Conservation (phyloP, 2,888 invertebrate genomes). For the Ypsolopha scabrella region DNA sequence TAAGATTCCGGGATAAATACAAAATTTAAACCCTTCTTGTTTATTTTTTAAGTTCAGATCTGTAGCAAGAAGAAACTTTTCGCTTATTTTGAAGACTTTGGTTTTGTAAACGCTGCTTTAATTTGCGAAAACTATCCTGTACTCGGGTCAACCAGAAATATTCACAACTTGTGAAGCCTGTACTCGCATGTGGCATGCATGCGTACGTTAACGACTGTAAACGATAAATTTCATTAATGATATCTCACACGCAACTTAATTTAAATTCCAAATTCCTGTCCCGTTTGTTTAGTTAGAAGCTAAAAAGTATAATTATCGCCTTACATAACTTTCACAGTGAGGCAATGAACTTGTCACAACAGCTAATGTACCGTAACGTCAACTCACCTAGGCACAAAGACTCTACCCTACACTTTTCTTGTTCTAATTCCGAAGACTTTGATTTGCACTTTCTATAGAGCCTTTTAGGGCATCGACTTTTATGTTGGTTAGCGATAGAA, state of each 20-base stretch:
- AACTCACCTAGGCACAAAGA: neutral
- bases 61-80: too few species aligned
- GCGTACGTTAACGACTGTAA: too few species aligned
- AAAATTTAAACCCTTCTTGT: too few species aligned
- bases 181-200: too few species aligned
- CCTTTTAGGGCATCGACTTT: neutral
- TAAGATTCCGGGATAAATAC: neutral
- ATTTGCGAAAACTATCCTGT: too few species aligned
- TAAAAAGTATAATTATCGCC: neutral
- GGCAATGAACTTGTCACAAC: neutral
- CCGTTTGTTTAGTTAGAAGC: neutral
- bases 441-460: neutral
- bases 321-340: neutral
- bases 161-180: too few species aligned
- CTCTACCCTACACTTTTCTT: neutral
- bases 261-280: neutral
- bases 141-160: too few species aligned
- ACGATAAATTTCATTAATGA: neutral
- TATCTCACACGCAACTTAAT: neutral
- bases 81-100: too few species aligned
- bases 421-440: neutral
- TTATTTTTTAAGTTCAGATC: too few species aligned
- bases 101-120: too few species aligned
- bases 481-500: neutral
- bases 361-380: conserved; percentile 1